Evolutionary conservation across 30 jellyfish, hydroid and myxozoan species (phyloP), one percentile per base, ranked within the genome.

Genomic region (Hydractinia symbiolongicarpus): DNA sequence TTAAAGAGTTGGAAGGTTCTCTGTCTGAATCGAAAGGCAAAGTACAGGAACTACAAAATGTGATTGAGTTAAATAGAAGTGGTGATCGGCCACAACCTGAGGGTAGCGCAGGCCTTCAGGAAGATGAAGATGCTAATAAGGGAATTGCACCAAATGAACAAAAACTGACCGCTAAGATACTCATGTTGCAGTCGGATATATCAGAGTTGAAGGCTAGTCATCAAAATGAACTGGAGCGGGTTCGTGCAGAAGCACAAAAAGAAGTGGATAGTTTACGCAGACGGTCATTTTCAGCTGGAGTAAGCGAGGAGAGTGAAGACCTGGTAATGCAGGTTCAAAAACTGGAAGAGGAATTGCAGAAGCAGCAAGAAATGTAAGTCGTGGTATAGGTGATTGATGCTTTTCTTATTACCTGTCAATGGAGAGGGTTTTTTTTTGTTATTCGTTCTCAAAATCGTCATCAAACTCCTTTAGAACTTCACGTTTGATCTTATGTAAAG

Each of bases 21-120:
- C 66, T 94, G 16, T 21, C 95, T 9, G 96, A 94, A 68, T 85
- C 95, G 64, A 76, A 89, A 52, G 88, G 55, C 4, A 91, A 86
- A 69, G 79, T 86, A 54, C 95, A 79, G 50, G 98, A 91, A 75
- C 95, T 91, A 5, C 96, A 91, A 77, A 87, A 72, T 70, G 82
- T 71, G 19, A 81, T 82, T 56, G 53, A 87, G 56, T 61, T 82
- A 44, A 52, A 50, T 57, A 72, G 55, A 51, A 64, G 86, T 49
- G 96, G 89, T 70, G 54, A 57, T 51, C 84, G 98, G 49, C 80
- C 87, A 76, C 98, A 90, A 6, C 98, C 98, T 5, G 98, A 91
- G 19, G 98, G 98, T 9, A 82, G 88, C 40, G 67, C 96, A 10
- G 44, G 44, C 44, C 2, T 30, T 30, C 44, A 30, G 44, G 40